Conservation (phyloP, 2,113 vertebrate species). For the Pseudonaja textilis region DNA sequence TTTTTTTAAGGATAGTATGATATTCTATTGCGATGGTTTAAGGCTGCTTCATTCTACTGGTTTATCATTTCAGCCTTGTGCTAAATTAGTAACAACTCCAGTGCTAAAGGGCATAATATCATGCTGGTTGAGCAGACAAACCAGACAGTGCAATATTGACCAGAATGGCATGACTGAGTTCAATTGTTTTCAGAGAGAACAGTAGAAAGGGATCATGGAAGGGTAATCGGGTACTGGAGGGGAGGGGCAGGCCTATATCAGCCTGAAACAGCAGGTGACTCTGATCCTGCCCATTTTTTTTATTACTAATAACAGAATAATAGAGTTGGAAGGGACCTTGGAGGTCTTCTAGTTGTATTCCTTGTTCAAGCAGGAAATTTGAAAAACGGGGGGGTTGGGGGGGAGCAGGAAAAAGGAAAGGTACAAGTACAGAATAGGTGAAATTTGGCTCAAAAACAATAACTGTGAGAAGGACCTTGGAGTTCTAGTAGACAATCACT, state of each 20-base stretch:
- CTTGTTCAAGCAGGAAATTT: not conserved
- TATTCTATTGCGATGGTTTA: not conserved
- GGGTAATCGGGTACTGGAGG: not conserved
- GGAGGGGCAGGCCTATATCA: not conserved
- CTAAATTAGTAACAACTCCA: not conserved
- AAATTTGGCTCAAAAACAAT: too few species aligned
- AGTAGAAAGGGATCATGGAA: not conserved
- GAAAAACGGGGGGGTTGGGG: too few species aligned
- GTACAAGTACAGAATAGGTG: too few species aligned
- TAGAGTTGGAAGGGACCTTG: not conserved
- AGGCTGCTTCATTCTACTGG: not conserved
- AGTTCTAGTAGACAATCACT: too few species aligned
- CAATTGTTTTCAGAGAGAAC: not conserved
- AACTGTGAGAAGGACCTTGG: too few species aligned
- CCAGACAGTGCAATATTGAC: not conserved
- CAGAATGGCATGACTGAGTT: not conserved
- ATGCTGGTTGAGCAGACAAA: not conserved
- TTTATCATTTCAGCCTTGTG: not conserved
- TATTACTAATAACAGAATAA: not conserved
- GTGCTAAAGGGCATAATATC: not conserved
- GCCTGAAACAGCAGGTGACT: not conserved
- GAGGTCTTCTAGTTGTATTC: not conserved
- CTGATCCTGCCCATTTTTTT: not conserved
- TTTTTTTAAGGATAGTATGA: not conserved
- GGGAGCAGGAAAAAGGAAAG: too few species aligned